A percentile compares a stretch with the other conserved stretches of the same genome.
These are phyloP conservation scores for Drosophila hamatofila DNA, from an alignment of 2,888 invertebrate genomes.

Conservation along the genomic window DNA sequence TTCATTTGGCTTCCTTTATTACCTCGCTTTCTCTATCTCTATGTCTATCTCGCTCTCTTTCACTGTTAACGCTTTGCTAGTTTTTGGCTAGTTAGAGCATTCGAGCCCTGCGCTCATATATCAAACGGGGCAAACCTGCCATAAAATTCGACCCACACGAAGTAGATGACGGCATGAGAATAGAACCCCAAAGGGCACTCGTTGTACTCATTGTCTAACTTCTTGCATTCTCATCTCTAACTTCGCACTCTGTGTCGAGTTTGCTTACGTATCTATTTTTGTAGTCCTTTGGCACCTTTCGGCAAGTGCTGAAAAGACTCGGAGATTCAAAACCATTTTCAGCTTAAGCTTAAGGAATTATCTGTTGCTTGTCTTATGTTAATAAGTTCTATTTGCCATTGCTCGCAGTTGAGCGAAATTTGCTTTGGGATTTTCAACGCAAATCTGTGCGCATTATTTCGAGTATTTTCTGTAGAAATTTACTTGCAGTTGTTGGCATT, in stretches of 20 bases:
- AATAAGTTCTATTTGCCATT: conserved; percentile 43
- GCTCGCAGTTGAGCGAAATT: conserved; percentile 19
- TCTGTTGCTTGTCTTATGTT: conserved; percentile 61
- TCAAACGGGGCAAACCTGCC: conserved; percentile 11
- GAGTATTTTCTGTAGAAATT: conserved; percentile 11
- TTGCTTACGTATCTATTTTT: conserved; percentile 8
- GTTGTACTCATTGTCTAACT: background rate
- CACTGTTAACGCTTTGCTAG: conserved; percentile 10
- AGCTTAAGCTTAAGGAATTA: conserved; percentile 48
- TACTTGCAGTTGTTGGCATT: conserved; percentile 24
- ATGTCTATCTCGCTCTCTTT: background rate
- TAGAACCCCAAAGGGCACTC: background rate
- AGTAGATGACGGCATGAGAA: background rate
- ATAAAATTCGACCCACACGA: conserved; percentile 9
- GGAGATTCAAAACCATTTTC: conserved; percentile 6
- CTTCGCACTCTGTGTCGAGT: background rate
- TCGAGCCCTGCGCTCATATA: conserved; percentile 11
- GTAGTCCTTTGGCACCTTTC: background rate
- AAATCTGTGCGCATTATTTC: conserved; percentile 44
- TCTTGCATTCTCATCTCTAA: background rate
- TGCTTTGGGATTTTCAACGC: conserved; percentile 17
- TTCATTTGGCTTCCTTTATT: conserved; percentile 24
- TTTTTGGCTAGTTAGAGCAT: conserved; percentile 18
- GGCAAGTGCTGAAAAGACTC: conserved; percentile 16
- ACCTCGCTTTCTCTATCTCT: background rate